These are phyloP conservation scores for Eleginops maclovinus DNA, from an alignment of 2,113 vertebrate genomes.

Conservation along the genomic window DNA sequence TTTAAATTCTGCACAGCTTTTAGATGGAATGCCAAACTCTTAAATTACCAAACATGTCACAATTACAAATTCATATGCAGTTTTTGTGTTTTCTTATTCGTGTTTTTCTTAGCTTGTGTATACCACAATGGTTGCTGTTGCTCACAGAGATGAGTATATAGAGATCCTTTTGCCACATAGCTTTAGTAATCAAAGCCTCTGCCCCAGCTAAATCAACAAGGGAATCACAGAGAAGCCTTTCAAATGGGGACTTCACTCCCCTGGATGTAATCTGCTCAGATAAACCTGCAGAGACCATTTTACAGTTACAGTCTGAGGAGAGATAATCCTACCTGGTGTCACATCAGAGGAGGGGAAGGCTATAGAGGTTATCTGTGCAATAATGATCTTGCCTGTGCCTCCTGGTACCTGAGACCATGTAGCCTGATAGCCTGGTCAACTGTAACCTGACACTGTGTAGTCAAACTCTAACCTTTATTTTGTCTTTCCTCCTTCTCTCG, in stretches of 20 bases:
- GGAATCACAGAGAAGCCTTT: slow-evolving; percentile 47
- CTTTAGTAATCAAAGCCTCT: slow-evolving; percentile 48
- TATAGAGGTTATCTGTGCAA: slow-evolving; percentile 67
- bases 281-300: slow-evolving; percentile 65
- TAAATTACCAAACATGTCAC: not conserved
- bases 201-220: slow-evolving; percentile 44
- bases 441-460: slow-evolving; percentile 15
- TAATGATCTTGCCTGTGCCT: slow-evolving; percentile 63
- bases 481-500: not conserved
- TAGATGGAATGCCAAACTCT: not conserved
- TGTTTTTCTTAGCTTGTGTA: not conserved
- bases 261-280: slow-evolving; percentile 68
- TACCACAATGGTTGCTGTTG: not conserved
- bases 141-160: not conserved
- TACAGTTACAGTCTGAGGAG: slow-evolving; percentile 61
- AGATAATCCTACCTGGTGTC: slow-evolving; percentile 73
- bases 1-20: not conserved
- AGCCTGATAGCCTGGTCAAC: slow-evolving; percentile 48
- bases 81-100: not conserved
- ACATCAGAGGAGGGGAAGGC: slow-evolving; percentile 57
- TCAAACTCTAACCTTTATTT: slow-evolving; percentile 27
- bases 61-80: not conserved
- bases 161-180: not conserved
- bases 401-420: slow-evolving; percentile 27
- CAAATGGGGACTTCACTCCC: slow-evolving; percentile 37